These are phyloP conservation scores for Oligia fasciuncula DNA, from an alignment of 2,888 invertebrate species.

Conservation along the genomic window DNA sequence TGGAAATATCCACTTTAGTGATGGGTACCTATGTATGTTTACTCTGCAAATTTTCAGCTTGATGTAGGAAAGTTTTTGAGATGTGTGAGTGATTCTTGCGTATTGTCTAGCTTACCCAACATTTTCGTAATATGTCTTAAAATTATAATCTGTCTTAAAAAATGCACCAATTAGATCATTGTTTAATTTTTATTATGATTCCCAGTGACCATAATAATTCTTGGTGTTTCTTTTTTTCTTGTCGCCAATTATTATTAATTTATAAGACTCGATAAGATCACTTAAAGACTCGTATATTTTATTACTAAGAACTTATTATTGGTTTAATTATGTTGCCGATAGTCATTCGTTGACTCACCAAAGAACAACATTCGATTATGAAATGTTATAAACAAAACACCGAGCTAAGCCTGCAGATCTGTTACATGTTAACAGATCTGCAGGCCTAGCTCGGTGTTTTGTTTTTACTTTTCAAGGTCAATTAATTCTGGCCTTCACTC, in stretches of 20 bases:
- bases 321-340: neutral
- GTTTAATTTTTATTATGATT: too few relatives aligned
- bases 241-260: neutral
- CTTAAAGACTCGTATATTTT: too few relatives aligned
- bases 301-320: neutral
- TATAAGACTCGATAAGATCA: neutral
- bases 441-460: neutral
- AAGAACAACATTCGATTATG: neutral
- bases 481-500: neutral
- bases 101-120: neutral
- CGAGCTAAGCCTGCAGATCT: too few relatives aligned
- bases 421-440: neutral
- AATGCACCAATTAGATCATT: too few relatives aligned
- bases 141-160: too few relatives aligned
- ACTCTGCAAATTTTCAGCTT: neutral
- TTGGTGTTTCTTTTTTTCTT: neutral
- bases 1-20: too few relatives aligned
- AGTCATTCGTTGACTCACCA: neutral
- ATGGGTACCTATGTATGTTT: too few relatives aligned
- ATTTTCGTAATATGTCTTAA: too few relatives aligned
- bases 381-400: too few relatives aligned
- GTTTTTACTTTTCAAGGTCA: neutral
- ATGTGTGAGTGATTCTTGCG: neutral
- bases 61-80: neutral
- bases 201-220: too few relatives aligned